A percentile compares a stretch with the other conserved stretches of the same genome.
Conservation (phyloP, 2,113 vertebrate genomes). For the Clinocottus analis region DNA sequence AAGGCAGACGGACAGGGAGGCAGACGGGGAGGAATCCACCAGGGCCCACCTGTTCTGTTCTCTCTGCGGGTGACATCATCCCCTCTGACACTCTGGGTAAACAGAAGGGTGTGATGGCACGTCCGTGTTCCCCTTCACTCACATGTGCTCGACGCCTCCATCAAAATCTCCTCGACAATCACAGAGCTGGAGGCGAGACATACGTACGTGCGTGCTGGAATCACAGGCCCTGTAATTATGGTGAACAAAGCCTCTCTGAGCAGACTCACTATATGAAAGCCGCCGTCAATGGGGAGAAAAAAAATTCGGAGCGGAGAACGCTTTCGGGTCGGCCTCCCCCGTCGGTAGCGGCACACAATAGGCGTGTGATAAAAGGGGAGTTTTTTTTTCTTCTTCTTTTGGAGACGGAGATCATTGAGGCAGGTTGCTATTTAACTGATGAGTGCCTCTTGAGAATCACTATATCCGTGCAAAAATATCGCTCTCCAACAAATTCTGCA, state of each 20-base stretch:
- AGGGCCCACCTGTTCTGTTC: conserved; percentile 59
- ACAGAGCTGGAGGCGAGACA: conserved; percentile 63
- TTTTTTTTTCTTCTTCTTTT: too few species aligned
- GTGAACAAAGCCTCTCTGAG: conserved; percentile 71
- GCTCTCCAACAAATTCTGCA: conserved; percentile 61
- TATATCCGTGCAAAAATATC: conserved; percentile 60
- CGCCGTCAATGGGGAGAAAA: conserved; percentile 67
- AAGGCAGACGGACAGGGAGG: conserved; percentile 33
- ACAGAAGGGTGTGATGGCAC: conserved; percentile 65
- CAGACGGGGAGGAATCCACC: conserved; percentile 33
- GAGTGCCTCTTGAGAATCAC: conserved; percentile 69
- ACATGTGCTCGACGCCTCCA: conserved; percentile 59
- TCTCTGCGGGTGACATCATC: conserved; percentile 66
- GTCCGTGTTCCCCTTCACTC: conserved; percentile 67
- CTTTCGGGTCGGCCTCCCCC: conserved; percentile 64
- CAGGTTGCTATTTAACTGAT: conserved; percentile 74
- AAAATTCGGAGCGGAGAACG: conserved; percentile 65
- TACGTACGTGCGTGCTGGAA: conserved; percentile 57
- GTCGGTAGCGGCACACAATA: conserved; percentile 65
- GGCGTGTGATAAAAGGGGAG: conserved; percentile 67
- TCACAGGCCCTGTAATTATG: conserved; percentile 77
- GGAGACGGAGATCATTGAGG: conserved; percentile 62
- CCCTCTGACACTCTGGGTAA: conserved; percentile 68
- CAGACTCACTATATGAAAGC: conserved; percentile 67
- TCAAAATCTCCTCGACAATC: conserved; percentile 71